These are phyloP conservation scores for Pongo abelii DNA, from an alignment of 2,113 vertebrate genomes.

Conservation along the genomic window DNA sequence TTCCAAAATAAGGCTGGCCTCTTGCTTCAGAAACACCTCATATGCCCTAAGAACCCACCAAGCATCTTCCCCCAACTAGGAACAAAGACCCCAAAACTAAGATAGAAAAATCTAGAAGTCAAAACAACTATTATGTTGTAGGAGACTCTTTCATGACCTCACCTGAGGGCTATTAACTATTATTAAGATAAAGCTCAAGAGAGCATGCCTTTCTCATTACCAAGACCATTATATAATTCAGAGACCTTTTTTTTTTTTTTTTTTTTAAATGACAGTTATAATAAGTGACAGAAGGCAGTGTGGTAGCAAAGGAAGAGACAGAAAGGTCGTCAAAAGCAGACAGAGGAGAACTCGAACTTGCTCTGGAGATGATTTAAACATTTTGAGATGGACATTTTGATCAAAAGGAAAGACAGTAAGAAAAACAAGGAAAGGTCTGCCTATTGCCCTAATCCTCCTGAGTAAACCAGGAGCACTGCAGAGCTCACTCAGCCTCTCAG, in stretches of 20 bases:
- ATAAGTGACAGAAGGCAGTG: not conserved
- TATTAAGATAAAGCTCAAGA: not conserved
- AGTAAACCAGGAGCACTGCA: not conserved
- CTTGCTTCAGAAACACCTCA: not conserved
- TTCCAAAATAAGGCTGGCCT: not conserved
- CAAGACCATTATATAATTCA: not conserved
- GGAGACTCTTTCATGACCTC: not conserved
- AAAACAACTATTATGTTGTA: not conserved
- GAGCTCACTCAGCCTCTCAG: not conserved
- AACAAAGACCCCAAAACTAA: not conserved
- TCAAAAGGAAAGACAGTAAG: not conserved
- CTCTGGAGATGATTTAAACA: not conserved
- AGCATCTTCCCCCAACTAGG: not conserved
- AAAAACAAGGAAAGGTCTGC: not conserved
- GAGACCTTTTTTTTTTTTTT: not conserved
- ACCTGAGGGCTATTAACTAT: not conserved
- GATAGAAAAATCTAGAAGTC: not conserved
- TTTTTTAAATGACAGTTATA: not conserved
- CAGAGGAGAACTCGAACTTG: not conserved
- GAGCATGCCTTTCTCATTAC: not conserved
- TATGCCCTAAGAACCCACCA: not conserved
- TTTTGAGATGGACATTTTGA: not conserved
- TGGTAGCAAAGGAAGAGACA: not conserved
- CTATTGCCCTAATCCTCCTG: not conserved
- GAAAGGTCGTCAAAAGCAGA: not conserved